Evolutionary conservation across 2,888 invertebrate species (phyloP).

Genomic region (Tenthredo distinguenda): DNA sequence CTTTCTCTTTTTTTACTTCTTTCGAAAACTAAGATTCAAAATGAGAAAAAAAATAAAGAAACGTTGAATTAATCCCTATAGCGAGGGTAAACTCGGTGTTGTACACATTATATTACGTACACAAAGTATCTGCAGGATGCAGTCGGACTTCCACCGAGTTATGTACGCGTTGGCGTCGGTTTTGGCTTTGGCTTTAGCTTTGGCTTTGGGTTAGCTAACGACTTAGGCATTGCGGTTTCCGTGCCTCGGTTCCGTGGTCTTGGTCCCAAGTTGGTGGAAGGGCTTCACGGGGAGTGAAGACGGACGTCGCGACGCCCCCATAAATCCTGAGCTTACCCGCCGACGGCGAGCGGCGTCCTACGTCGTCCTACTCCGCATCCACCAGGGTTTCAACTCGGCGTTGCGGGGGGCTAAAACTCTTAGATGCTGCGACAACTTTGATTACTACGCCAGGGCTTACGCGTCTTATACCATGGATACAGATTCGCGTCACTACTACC

Average conservation of each 20-base stretch:
- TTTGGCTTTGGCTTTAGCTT: background rate
- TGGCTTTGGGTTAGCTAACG: constrained; percentile 47
- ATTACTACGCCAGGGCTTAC: constrained; percentile 67
- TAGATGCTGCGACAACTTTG: constrained; percentile 73
- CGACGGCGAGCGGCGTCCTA: constrained; percentile 71
- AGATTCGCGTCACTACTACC: constrained; percentile 47
- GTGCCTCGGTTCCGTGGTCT: constrained; percentile 51
- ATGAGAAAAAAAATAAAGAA: background rate
- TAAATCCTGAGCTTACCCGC: constrained; percentile 76
- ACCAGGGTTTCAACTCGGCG: constrained; percentile 60
- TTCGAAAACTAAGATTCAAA: background rate
- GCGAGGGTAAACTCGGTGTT: background rate
- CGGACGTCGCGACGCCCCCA: constrained; percentile 78
- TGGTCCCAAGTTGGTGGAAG: constrained; percentile 65
- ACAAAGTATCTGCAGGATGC: constrained; percentile 10
- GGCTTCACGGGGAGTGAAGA: constrained; percentile 78
- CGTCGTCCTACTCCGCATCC: constrained; percentile 63
- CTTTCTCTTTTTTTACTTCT: background rate
- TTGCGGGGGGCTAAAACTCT: constrained; percentile 73
- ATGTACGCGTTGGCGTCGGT: constrained; percentile 30
- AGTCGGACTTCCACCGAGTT: constrained; percentile 10
- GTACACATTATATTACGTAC: background rate
- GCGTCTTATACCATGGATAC: constrained; percentile 45
- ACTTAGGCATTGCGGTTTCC: constrained; percentile 50
- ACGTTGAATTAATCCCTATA: background rate